Evolutionary conservation across 2,113 vertebrate genomes (phyloP).

Genomic region (Apaloderma vittatum): DNA sequence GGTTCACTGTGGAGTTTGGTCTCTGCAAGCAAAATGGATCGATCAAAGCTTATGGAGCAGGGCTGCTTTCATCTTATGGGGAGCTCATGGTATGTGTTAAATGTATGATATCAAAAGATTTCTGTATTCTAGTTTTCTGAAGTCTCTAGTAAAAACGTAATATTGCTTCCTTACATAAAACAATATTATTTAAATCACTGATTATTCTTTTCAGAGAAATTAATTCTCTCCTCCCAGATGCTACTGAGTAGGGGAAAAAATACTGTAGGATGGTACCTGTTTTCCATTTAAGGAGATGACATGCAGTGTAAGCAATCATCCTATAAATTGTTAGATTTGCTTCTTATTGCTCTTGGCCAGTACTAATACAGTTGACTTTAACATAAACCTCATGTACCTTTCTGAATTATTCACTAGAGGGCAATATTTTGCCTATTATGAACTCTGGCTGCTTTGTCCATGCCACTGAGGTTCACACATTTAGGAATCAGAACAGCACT

Average conservation of each 20-base stretch:
- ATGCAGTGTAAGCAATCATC: not conserved
- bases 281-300: not conserved
- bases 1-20: slow-evolving; percentile 87
- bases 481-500: not conserved
- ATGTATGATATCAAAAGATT: not conserved
- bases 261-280: not conserved
- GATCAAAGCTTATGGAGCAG: slow-evolving; percentile 84
- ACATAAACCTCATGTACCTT: not conserved
- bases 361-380: not conserved
- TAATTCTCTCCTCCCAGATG: not conserved
- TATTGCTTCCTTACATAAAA: not conserved
- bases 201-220: not conserved
- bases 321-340: not conserved
- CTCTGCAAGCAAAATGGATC: slow-evolving; percentile 84
- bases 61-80: slow-evolving; percentile 84
- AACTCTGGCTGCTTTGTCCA: not conserved
- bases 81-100: slow-evolving; percentile 81
- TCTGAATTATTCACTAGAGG: slow-evolving; percentile 68
- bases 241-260: not conserved
- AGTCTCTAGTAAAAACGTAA: not conserved
- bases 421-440: slow-evolving; percentile 62
- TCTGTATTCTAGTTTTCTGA: not conserved
- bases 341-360: not conserved
- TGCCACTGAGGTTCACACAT: not conserved
- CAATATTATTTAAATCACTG: not conserved